A percentile compares a stretch with the other conserved stretches of the same genome.
These are phyloP conservation scores for Acronicta psi DNA, from an alignment of 2,888 invertebrate species.

Conservation along the genomic window DNA sequence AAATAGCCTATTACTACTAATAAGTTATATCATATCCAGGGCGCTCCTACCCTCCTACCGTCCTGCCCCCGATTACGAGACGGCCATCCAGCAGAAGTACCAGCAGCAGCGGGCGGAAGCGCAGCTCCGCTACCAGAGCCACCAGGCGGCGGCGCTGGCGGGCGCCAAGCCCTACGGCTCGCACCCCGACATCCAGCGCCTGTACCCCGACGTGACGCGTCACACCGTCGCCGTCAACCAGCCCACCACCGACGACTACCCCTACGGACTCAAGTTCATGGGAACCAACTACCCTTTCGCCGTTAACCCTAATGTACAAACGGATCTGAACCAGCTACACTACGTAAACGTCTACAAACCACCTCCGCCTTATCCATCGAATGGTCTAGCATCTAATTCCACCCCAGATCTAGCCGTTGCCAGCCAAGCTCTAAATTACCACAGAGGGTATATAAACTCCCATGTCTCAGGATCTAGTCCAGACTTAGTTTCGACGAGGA, in stretches of 20 bases:
- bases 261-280: conserved; percentile 76
- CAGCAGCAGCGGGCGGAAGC: conserved; percentile 84
- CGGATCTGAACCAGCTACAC: conserved; percentile 86
- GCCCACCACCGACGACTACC: conserved; percentile 73
- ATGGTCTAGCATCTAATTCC: conserved; percentile 93
- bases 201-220: conserved; percentile 91
- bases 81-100: conserved; percentile 96
- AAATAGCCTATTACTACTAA: too few species aligned
- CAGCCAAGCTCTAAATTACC: conserved; percentile 89
- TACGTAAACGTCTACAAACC: conserved; percentile 93
- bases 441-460: conserved; percentile 82
- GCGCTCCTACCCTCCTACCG: conserved; percentile 95
- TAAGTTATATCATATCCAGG: conserved; percentile 75
- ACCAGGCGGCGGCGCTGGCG: conserved; percentile 67
- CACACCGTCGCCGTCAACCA: conserved; percentile 78
- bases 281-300: conserved; percentile 80
- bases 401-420: conserved; percentile 95
- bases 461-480: conserved; percentile 94
- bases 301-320: conserved; percentile 77
- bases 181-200: conserved; percentile 93
- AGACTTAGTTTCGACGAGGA: conserved; percentile 93
- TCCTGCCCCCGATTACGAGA: conserved; percentile 98
- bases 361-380: conserved; percentile 95
- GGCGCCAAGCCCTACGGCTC: conserved; percentile 89
- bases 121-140: conserved; percentile 78